Evolutionary conservation across 2,113 vertebrate genomes (phyloP).

Genomic region (Caracal caracal): DNA sequence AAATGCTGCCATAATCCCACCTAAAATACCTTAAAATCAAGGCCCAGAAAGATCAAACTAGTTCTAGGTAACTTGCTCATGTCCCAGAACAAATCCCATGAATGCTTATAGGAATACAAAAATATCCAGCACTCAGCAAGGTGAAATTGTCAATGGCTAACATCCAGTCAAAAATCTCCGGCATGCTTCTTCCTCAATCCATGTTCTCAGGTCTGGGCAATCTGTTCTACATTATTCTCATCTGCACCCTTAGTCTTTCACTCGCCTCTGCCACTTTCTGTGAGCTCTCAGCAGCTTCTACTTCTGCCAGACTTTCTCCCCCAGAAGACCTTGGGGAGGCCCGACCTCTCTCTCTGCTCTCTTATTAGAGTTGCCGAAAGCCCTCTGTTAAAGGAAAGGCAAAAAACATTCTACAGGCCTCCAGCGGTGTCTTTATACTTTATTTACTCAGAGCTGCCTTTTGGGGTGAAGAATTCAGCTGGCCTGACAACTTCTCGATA

Average conservation of each 20-base stretch:
- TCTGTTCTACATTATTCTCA: background rate
- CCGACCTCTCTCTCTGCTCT: background rate
- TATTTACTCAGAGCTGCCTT: background rate
- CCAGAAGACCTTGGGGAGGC: background rate
- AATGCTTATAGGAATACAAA: background rate
- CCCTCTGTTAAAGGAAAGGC: background rate
- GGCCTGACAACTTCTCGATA: background rate
- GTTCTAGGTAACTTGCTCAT: background rate
- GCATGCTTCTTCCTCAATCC: background rate
- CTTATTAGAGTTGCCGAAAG: background rate
- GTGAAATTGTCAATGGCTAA: background rate
- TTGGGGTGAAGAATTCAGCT: background rate
- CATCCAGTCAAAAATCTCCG: background rate
- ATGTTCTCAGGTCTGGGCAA: background rate
- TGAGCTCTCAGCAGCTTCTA: background rate
- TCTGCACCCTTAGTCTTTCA: background rate
- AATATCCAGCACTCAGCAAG: background rate
- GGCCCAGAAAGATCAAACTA: background rate
- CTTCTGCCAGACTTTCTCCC: background rate
- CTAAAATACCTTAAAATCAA: background rate
- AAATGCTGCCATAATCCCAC: background rate
- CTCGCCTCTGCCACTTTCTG: background rate
- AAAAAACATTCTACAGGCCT: background rate
- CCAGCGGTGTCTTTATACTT: background rate
- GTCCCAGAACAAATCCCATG: background rate